Base-by-base conservation (phyloP, 2,797 vertebrate genomes). In the Buceros bicornis region DNA sequence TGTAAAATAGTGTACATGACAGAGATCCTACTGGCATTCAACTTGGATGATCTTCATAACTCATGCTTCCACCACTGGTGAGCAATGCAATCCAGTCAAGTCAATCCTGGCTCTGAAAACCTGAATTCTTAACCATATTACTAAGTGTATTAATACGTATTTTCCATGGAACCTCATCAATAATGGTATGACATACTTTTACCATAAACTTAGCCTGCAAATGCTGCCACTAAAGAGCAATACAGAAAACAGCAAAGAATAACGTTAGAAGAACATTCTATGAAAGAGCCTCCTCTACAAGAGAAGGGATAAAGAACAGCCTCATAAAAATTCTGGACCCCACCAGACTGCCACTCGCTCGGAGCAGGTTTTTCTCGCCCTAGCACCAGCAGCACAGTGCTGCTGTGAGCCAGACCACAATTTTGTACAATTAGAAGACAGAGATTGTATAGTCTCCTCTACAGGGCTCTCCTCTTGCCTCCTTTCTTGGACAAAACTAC, bases 101-200 rank as follows among this genome's bases (percentile, higher is more conserved):
- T 37, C 37, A 87, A 4, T 50, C n/a, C 51, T 70, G 24, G 10
- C 29, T 66, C 53, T 60, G 20, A 79, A 89, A 93, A 80, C 13
- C 51, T 35, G 47, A 54, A 57, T 53, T 35, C 13, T 73, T 77
- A 60, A 65, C 18, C 50, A 28, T 31, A 18, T 69, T 40, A 56
- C 57, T 56, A 28, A 6, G 8, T 24, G 33, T 57, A 51, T 74
- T 66, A 56, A 71, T 42, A 61, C 8, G 16, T 24, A 57, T 66
- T 71, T 60, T 89, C 35, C 1, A 1, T n/a, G 19, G 28, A 69
- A 47, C 10, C 61, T 58, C 43, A 79, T 53, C 58, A 88, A 33
- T 31, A 33, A 3, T 0, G 2, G 37, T 19, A 13, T 61, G 53
- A 64, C 16, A 74, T 0, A 0, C 69, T 54, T 87, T 29, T 29